phyloP scores from a whole-genome alignment of 2,797 vertebrate species.

The Serranus cabrilla region DNA sequence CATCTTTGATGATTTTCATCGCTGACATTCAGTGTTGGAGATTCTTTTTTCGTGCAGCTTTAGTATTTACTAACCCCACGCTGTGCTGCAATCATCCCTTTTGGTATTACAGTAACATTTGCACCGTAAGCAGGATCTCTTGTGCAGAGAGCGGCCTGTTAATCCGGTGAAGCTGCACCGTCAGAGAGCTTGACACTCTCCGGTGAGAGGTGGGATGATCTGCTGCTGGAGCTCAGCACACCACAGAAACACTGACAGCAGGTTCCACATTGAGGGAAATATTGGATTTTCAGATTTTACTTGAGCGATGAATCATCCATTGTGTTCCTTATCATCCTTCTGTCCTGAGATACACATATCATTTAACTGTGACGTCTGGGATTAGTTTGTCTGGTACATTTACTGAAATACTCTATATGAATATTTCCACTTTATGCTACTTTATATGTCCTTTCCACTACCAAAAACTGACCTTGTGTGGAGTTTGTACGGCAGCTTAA shows the following conservation, averaged over 20 bases:
- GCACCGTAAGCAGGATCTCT: neutral
- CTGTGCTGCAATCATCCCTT: neutral
- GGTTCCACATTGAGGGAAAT: neutral
- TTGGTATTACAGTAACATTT: neutral
- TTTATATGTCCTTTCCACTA: too few species aligned
- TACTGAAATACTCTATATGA: too few species aligned
- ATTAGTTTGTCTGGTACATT: neutral
- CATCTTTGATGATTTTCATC: neutral
- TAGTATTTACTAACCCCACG: neutral
- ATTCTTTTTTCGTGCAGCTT: neutral
- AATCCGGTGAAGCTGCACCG: neutral
- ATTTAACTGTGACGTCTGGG: neutral
- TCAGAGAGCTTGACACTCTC: neutral
- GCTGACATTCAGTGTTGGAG: neutral
- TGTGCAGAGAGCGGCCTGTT: neutral
- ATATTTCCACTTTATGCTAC: too few species aligned
- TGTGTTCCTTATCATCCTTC: neutral
- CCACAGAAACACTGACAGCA: constrained; percentile 18
- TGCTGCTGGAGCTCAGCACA: constrained; percentile 1
- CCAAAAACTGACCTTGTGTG: too few species aligned
- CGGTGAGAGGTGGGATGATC: constrained; percentile 4
- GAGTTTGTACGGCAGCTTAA: too few species aligned
- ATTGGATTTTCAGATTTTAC: constrained; percentile 10
- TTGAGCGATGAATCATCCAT: constrained; percentile 19
- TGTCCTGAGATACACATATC: neutral